A percentile compares a stretch with the other conserved stretches of the same genome.
phyloP scores from a whole-genome alignment of 2,888 invertebrate genomes.

The Phengaris arion region DNA sequence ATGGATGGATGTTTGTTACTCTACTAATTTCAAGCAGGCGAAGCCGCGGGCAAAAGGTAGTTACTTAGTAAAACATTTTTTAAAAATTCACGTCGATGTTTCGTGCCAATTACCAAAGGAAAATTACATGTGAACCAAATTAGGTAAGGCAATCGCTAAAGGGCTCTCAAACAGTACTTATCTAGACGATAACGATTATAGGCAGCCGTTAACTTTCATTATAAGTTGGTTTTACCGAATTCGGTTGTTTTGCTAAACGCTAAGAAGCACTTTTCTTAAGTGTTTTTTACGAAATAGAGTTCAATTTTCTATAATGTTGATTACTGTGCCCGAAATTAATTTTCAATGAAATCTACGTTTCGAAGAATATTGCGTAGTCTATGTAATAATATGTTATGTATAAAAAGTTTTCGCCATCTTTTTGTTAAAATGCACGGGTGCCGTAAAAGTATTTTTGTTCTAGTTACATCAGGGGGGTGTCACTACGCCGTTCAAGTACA shows the following conservation, averaged over 20 bases:
- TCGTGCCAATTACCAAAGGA: conserved; percentile 20
- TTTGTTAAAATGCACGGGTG: too few species aligned
- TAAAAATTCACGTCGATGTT: too few species aligned
- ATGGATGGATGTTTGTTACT: too few species aligned
- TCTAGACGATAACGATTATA: conserved; percentile 69
- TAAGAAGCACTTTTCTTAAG: conserved; percentile 14
- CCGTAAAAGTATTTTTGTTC: too few species aligned
- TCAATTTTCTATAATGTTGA: background rate
- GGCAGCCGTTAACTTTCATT: conserved; percentile 62
- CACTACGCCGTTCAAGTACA: too few species aligned
- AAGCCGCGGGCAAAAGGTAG: too few species aligned
- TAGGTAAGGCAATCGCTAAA: conserved; percentile 61
- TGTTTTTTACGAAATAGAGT: conserved; percentile 8
- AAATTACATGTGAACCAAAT: conserved; percentile 48
- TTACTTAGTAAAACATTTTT: background rate
- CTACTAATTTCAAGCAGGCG: too few species aligned
- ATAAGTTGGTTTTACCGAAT: conserved; percentile 49
- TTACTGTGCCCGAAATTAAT: background rate
- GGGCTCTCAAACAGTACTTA: conserved; percentile 60
- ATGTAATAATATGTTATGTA: too few species aligned
- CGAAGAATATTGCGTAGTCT: background rate
- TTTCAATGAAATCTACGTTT: too few species aligned
- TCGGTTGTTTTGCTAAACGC: conserved; percentile 34
- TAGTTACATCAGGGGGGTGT: too few species aligned
- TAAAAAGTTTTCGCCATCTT: too few species aligned